Conservation (phyloP, 1,140 invertebrate species). For the Lethocerus indicus region DNA sequence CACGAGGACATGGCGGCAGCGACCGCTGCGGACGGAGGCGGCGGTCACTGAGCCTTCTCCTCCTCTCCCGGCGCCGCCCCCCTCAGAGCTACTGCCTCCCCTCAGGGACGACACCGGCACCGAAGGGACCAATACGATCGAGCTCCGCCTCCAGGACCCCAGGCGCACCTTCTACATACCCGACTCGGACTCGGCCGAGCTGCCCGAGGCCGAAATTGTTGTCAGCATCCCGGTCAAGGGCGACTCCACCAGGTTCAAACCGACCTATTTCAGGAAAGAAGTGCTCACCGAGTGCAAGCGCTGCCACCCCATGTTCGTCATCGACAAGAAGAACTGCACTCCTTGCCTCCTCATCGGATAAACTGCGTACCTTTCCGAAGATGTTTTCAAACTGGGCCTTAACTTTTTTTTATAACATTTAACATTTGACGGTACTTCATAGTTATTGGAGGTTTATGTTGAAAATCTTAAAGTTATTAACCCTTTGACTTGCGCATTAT, state of each 20-base stretch:
- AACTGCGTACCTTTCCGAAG: background rate
- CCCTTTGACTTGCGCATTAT: too few relatives aligned
- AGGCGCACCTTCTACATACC: constrained; percentile 15
- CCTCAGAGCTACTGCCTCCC: constrained; percentile 9
- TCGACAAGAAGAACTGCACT: constrained; percentile 14
- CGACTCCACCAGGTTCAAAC: constrained; percentile 5
- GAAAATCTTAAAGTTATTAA: too few relatives aligned
- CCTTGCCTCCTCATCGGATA: constrained; percentile 15
- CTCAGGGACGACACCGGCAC: constrained; percentile 1
- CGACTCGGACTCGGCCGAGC: background rate
- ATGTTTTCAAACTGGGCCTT: too few relatives aligned
- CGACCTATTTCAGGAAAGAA: constrained; percentile 3
- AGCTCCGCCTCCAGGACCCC: constrained; percentile 15
- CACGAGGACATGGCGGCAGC: too few relatives aligned
- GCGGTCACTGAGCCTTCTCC: too few relatives aligned
- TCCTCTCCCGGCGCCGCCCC: constrained; percentile 9
- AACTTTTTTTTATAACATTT: too few relatives aligned
- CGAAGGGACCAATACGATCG: constrained; percentile 15
- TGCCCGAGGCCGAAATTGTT: constrained; percentile 10
- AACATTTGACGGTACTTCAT: too few relatives aligned
- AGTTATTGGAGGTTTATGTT: too few relatives aligned
- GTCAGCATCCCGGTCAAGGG: constrained; percentile 9
- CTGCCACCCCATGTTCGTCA: constrained; percentile 15
- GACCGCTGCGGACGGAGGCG: too few relatives aligned
- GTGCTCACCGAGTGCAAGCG: background rate